Conservation (phyloP, 2,113 vertebrate genomes). For the Crotalus horridus region DNA sequence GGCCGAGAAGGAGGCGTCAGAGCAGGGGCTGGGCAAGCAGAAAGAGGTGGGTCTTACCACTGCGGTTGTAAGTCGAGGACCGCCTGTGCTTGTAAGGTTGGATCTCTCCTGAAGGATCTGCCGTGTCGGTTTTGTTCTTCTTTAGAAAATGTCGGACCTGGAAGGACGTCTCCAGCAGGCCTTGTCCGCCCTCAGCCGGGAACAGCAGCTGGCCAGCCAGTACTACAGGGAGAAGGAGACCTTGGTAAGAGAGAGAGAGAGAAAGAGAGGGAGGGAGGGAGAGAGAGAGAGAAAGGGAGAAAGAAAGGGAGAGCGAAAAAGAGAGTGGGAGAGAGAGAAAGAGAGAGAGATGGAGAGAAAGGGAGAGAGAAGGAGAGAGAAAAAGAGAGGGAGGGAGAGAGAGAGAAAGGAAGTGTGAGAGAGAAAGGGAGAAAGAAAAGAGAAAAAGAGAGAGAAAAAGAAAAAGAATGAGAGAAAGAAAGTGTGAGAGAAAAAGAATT, state of each 20-base stretch:
- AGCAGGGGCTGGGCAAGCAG: conserved; percentile 59
- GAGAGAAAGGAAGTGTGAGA: too few relatives aligned
- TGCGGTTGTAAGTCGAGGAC: background rate
- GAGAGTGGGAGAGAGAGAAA: too few relatives aligned
- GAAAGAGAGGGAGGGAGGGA: too few relatives aligned
- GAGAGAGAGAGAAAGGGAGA: too few relatives aligned
- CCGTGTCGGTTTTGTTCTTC: background rate
- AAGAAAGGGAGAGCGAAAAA: too few relatives aligned
- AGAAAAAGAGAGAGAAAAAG: too few relatives aligned
- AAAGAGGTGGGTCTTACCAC: conserved; percentile 57
- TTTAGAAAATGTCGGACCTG: conserved; percentile 58
- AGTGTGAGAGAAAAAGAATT: too few relatives aligned
- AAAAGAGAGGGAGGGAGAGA: too few relatives aligned
- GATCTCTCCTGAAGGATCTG: background rate
- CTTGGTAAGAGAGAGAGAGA: conserved; percentile 58
- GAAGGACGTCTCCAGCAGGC: conserved; percentile 67
- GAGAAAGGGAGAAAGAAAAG: too few relatives aligned
- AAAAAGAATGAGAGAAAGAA: too few relatives aligned
- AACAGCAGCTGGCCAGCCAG: conserved; percentile 59
- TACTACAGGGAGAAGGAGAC: conserved; percentile 55
- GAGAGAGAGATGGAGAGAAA: too few relatives aligned
- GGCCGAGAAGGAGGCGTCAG: conserved; percentile 63
- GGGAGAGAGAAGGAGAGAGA: too few relatives aligned
- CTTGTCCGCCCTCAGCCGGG: conserved; percentile 59
- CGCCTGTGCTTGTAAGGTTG: background rate